A percentile compares a stretch with the other conserved stretches of the same genome.
Conservation (phyloP, 2,888 invertebrate species). For the Lycia hirtaria region DNA sequence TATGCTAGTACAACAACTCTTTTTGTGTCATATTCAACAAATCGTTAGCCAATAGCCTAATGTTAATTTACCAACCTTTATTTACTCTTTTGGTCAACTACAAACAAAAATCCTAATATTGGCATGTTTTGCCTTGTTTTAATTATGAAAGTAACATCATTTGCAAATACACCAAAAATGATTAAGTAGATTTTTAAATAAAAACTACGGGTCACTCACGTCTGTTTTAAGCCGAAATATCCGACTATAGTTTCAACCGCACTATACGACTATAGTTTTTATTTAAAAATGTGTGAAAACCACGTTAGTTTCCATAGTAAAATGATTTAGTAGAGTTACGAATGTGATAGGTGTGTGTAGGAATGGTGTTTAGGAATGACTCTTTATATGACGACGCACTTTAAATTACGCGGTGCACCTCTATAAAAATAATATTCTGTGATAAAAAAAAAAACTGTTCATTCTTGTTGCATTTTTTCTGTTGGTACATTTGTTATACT, state of each 20-base stretch:
- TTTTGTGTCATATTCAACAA: too few relatives aligned
- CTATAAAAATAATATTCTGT: conserved; percentile 65
- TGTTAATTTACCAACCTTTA: background rate
- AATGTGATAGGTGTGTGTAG: conserved; percentile 62
- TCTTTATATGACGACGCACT: conserved; percentile 58
- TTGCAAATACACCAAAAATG: conserved; percentile 67
- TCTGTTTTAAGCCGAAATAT: too few relatives aligned
- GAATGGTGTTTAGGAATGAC: conserved; percentile 51
- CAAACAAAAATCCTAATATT: background rate
- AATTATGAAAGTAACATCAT: conserved; percentile 15
- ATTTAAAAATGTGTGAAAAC: too few relatives aligned
- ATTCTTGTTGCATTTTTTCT: conserved; percentile 52
- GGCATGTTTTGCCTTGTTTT: conserved; percentile 27
- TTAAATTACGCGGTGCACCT: conserved; percentile 58
- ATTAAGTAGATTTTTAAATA: conserved; percentile 62
- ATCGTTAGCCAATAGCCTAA: too few relatives aligned
- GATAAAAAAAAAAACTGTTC: conserved; percentile 60
- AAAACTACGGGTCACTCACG: too few relatives aligned
- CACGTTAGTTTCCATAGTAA: too few relatives aligned
- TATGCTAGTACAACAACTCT: too few relatives aligned
- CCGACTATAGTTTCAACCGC: too few relatives aligned
- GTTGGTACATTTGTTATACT: conserved; percentile 39
- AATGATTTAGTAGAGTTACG: conserved; percentile 60
- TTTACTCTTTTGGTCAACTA: background rate
- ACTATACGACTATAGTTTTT: too few relatives aligned